These are phyloP conservation scores for Natrix natrix DNA, from an alignment of 2,797 vertebrate species.

Conservation along the genomic window DNA sequence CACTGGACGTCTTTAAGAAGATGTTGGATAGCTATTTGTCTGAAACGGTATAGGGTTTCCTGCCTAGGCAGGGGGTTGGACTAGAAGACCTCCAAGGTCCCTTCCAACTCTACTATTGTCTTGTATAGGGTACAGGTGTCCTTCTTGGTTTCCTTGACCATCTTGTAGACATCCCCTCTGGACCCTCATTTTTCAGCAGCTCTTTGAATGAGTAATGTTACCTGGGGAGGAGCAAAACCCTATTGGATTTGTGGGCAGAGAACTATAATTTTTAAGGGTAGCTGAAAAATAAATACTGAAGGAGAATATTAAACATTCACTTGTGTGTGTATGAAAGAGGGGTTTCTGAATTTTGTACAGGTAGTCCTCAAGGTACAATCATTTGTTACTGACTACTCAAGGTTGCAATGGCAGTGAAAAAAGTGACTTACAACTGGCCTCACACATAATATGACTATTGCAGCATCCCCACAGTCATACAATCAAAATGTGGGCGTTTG, in stretches of 20 bases:
- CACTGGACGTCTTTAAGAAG: too few species aligned
- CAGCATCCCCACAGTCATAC: not conserved
- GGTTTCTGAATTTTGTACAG: not conserved
- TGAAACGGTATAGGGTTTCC: too few species aligned
- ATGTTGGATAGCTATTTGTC: too few species aligned
- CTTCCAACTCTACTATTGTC: too few species aligned
- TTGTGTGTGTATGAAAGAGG: not conserved
- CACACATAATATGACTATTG: not conserved
- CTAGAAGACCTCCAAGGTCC: too few species aligned
- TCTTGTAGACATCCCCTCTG: not conserved
- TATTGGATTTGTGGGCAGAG: not conserved
- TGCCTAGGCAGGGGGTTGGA: too few species aligned
- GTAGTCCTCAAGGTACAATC: not conserved
- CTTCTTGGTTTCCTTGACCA: not conserved
- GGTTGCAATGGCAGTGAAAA: not conserved
- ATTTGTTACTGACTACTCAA: not conserved
- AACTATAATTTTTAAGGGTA: not conserved
- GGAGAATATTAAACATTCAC: not conserved
- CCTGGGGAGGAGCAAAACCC: not conserved
- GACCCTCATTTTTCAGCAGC: not conserved
- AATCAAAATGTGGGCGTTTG: not conserved
- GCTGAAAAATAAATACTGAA: not conserved
- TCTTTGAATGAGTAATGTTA: not conserved
- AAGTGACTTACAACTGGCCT: not conserved
- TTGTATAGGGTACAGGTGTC: not conserved